phyloP scores from a whole-genome alignment of 2,888 invertebrate species.

The Alviniconcha strummeri region DNA sequence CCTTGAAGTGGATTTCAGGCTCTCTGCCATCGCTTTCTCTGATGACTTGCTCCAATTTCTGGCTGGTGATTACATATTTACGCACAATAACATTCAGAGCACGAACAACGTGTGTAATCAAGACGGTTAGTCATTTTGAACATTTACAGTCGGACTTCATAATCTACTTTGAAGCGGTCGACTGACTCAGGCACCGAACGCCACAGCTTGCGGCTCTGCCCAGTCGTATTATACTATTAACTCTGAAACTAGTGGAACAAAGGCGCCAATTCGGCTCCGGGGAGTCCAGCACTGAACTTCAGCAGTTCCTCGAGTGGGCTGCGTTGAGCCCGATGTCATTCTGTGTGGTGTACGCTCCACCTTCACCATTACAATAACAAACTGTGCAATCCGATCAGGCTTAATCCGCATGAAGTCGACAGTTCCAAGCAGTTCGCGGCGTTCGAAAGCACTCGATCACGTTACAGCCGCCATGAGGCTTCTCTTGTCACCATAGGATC shows the following conservation, averaged over 20 bases:
- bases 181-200: no score
- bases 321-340: not conserved
- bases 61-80: not conserved
- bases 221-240: no score
- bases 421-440: constrained; percentile 14
- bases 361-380: not conserved
- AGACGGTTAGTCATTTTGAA: not conserved
- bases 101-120: not conserved
- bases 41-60: not conserved
- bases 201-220: no score
- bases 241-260: no score
- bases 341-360: not conserved
- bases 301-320: not conserved
- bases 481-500: constrained; percentile 33
- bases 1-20: constrained; percentile 35
- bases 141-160: not conserved
- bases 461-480: constrained; percentile 30
- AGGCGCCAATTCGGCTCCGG: not conserved
- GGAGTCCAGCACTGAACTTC: not conserved
- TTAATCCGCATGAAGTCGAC: not conserved
- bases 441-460: not conserved
- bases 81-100: not conserved
- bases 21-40: constrained; percentile 12
- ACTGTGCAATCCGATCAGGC: constrained; percentile 8
- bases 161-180: not conserved